Evolutionary conservation across 1,140 invertebrate species (phyloP), one percentile per base, ranked within the genome.

Genomic region (Oedothorax gibbosus): DNA sequence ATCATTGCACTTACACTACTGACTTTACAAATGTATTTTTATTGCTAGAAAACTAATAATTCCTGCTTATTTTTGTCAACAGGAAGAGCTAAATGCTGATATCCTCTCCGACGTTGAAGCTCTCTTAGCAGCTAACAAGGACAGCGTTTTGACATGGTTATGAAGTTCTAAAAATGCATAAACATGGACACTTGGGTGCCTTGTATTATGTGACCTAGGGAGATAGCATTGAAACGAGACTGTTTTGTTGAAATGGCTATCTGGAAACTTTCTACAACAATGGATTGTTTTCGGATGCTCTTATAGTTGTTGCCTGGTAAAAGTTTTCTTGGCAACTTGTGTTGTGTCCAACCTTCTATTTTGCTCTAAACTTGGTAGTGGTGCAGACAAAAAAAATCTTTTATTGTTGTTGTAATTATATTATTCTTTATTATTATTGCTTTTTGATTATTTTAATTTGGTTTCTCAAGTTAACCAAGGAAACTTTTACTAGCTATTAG

Each of bases 91-190:
- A 20, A 86, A 85, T 82, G 73, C 82, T 12, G 80, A 86, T 57
- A 87, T 88, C 60, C 60, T 88, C 35, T 89, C 88, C 82, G 92
- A 95, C 93, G 86, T 86, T 57, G 85, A 86, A 84, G 85, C 85
- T 56, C 50, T 86, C 12, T 94, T 96, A 90, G 92, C 96, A 88
- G 95, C 96, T 88, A 96, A 96, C 91, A 93, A 93, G 87, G 95
- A 94, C 88, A 95, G 95, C 89, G 93, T 94, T 86, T 92, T 96
- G 86, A 96, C 95, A 89, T 96, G 95, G 95, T 93, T 96, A 90
- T 96, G 94, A 91, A 71, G 9, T 71, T 35, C 35, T 35, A 35
- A 35, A 35, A 35, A 35, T 35, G 5, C 57, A 53, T 12, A 66
- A 79, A 20, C 57, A 84, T 72, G 69, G 72, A 71, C 79, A 72